These are phyloP conservation scores for Chrysochloris asiatica DNA, from an alignment of 2,113 vertebrate genomes.

Conservation along the genomic window DNA sequence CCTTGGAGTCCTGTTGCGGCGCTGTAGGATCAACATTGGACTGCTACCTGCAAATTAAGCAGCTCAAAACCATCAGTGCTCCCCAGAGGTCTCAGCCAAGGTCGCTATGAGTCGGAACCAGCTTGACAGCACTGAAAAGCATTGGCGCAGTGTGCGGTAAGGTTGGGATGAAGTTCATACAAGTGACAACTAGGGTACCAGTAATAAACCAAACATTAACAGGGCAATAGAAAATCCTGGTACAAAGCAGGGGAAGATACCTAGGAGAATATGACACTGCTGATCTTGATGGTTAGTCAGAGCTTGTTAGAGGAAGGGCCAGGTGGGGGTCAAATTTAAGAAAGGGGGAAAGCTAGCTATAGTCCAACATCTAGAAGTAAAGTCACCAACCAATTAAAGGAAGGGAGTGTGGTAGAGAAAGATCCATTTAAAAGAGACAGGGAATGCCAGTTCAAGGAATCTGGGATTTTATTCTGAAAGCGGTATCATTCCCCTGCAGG, in stretches of 20 bases:
- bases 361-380: background rate
- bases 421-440: no score
- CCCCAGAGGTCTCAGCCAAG: no score
- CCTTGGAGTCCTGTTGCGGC: no score
- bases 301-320: background rate
- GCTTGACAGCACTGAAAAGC: background rate
- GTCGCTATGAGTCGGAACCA: no score
- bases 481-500: background rate
- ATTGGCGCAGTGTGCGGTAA: background rate
- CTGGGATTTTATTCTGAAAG: background rate
- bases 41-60: no score
- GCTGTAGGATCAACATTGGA: no score
- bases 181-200: background rate
- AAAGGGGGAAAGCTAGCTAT: background rate
- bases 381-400: background rate
- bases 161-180: background rate
- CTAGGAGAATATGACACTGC: background rate
- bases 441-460: background rate
- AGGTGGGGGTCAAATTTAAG: background rate
- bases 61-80: no score
- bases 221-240: background rate
- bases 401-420: no score
- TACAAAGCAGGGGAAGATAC: background rate
- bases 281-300: background rate
- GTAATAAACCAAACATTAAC: background rate